Percentiles rank a stretch among this genome's conserved stretches.
Evolutionary conservation across 1,140 invertebrate species (phyloP).

Genomic region (Thaumetopoea pityocampa): DNA sequence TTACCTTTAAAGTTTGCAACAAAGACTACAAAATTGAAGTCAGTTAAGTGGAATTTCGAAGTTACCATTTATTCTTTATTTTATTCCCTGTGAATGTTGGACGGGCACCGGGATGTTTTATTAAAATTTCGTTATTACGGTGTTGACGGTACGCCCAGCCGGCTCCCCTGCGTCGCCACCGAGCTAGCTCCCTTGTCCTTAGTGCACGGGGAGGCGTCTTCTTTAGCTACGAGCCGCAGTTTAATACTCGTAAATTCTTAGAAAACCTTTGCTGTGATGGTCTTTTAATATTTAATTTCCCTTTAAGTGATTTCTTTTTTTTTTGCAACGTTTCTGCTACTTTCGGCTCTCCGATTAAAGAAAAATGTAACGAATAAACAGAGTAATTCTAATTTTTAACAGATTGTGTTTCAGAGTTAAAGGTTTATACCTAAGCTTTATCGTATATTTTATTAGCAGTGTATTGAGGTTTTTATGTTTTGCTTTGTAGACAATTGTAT

Average conservation of each 20-base stretch:
- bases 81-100: conserved; percentile 29
- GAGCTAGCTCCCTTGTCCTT: conserved; percentile 17
- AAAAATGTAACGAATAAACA: conserved; percentile 17
- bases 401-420: conserved; percentile 22
- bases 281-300: conserved; percentile 71
- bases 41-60: conserved; percentile 39
- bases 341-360: conserved; percentile 12
- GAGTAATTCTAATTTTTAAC: conserved; percentile 4
- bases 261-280: conserved; percentile 57
- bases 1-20: conserved; percentile 28
- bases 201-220: conserved; percentile 31
- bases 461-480: too few relatives aligned
- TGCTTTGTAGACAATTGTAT: too few relatives aligned
- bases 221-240: conserved; percentile 41
- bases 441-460: too few relatives aligned
- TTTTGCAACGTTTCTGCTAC: conserved; percentile 18
- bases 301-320: conserved; percentile 36
- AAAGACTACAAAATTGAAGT: conserved; percentile 38
- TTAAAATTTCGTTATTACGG: conserved; percentile 63
- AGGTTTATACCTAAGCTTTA: neutral
- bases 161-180: conserved; percentile 1
- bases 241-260: conserved; percentile 62
- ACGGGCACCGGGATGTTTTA: conserved; percentile 49
- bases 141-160: conserved; percentile 33
- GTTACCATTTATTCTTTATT: conserved; percentile 35